A percentile compares a stretch with the other conserved stretches of the same genome.
Evolutionary conservation across 2,888 invertebrate genomes (phyloP).

Genomic region (Drosophila mercatorum): DNA sequence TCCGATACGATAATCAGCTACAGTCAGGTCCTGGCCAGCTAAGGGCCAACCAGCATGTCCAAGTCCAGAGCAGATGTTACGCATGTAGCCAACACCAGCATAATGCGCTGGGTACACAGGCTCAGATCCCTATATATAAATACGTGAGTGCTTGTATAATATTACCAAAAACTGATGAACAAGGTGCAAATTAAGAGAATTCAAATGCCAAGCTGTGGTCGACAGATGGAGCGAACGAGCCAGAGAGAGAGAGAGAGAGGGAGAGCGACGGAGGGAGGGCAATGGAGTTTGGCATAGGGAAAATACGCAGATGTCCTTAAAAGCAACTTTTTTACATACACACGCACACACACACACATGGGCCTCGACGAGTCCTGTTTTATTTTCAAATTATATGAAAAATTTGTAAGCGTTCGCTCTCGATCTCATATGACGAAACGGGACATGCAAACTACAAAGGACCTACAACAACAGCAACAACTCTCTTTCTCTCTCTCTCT

Average conservation of each 20-base stretch:
- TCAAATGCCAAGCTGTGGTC: conserved; percentile 67
- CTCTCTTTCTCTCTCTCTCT: conserved; percentile 9
- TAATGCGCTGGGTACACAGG: conserved; percentile 30
- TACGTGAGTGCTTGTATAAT: conserved; percentile 41
- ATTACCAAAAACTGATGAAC: conserved; percentile 66
- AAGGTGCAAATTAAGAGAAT: conserved; percentile 80
- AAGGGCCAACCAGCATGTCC: conserved; percentile 34
- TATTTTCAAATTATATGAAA: conserved; percentile 77
- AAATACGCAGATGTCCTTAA: conserved; percentile 82
- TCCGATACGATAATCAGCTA: background rate
- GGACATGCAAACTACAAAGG: conserved; percentile 80
- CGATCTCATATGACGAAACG: conserved; percentile 81
- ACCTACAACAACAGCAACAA: conserved; percentile 48
- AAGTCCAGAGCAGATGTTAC: conserved; percentile 33
- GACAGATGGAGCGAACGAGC: conserved; percentile 10
- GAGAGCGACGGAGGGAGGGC: conserved; percentile 21
- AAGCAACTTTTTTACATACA: conserved; percentile 64
- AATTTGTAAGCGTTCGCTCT: conserved; percentile 75
- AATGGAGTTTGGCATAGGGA: conserved; percentile 56
- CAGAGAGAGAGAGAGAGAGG: background rate
- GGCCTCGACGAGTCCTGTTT: conserved; percentile 56
- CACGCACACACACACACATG: conserved; percentile 22
- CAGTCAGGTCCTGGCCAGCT: background rate
- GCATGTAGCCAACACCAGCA: conserved; percentile 44
- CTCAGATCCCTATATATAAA: background rate